These are phyloP conservation scores for Sturnira hondurensis DNA, from an alignment of 2,113 vertebrate genomes.

Conservation along the genomic window DNA sequence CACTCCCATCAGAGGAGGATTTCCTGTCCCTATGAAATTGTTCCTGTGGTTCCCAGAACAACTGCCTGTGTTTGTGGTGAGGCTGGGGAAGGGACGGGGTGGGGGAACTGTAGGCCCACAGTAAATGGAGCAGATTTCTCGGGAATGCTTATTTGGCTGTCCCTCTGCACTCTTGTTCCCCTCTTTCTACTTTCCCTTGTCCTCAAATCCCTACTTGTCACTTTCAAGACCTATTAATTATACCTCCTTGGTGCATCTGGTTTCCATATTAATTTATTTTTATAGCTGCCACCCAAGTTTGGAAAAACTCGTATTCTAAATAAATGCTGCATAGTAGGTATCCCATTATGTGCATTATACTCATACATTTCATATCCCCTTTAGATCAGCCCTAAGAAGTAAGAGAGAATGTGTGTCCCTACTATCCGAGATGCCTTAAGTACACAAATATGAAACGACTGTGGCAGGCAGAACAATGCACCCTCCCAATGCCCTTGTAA, in stretches of 20 bases:
- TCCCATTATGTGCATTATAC: no score
- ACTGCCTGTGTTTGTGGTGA: background rate
- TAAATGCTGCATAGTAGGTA: background rate
- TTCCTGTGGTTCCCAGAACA: background rate
- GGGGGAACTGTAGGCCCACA: background rate
- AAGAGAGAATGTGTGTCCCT: no score
- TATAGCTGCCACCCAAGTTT: background rate
- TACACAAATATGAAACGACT: accelerated
- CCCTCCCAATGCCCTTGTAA: background rate
- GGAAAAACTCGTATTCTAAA: background rate
- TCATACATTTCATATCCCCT: background rate
- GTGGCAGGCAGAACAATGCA: background rate
- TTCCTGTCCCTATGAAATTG: background rate
- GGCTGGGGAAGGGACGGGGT: accelerated
- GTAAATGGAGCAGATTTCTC: background rate
- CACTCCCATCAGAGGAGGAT: background rate
- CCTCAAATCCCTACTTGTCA: background rate
- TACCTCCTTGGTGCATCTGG: background rate
- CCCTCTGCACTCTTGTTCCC: background rate
- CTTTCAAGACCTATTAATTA: background rate
- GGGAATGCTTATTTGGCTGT: background rate
- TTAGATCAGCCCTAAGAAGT: background rate
- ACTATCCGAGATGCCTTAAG: background rate
- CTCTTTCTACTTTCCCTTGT: background rate
- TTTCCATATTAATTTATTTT: background rate